These are phyloP conservation scores for Cabera pusaria DNA, from an alignment of 2,888 invertebrate genomes.

Conservation along the genomic window DNA sequence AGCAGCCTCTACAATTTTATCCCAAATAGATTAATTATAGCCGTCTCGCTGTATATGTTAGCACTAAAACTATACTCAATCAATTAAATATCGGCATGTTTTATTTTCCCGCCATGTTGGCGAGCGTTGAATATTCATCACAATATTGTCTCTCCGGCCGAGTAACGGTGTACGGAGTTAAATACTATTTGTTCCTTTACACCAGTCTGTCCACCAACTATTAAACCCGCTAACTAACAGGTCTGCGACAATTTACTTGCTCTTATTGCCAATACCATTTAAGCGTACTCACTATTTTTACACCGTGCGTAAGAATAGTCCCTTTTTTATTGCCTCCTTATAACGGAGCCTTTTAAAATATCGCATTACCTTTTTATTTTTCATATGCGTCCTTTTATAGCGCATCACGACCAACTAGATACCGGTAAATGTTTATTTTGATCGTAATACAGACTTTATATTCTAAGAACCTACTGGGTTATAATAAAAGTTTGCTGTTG, in stretches of 20 bases:
- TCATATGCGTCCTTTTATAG: conserved; percentile 22
- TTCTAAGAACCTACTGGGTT: conserved; percentile 3
- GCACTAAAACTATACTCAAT: conserved; percentile 14
- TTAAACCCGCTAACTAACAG: conserved; percentile 41
- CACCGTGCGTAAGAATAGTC: conserved; percentile 24
- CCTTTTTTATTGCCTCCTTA: conserved; percentile 32
- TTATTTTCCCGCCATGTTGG: conserved; percentile 10
- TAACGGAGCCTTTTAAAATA: conserved; percentile 40
- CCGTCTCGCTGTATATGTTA: conserved; percentile 8
- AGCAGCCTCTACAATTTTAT: too few species aligned
- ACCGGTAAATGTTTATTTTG: conserved; percentile 25
- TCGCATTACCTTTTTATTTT: conserved; percentile 33
- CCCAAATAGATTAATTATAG: conserved; percentile 10
- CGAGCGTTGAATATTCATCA: conserved; percentile 17
- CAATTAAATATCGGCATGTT: conserved; percentile 16
- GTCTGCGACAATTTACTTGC: conserved; percentile 32
- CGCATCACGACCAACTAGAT: conserved; percentile 10
- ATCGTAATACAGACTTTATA: conserved; percentile 8
- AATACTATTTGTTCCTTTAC: conserved; percentile 51
- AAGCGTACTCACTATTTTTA: conserved; percentile 35
- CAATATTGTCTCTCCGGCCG: conserved; percentile 21
- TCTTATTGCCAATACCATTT: conserved; percentile 40
- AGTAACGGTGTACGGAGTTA: conserved; percentile 55
- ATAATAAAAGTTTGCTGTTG: conserved; percentile 4
- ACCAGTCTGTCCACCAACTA: conserved; percentile 52